These are phyloP conservation scores for Mobula birostris DNA, from an alignment of 2,113 vertebrate species.

Conservation along the genomic window DNA sequence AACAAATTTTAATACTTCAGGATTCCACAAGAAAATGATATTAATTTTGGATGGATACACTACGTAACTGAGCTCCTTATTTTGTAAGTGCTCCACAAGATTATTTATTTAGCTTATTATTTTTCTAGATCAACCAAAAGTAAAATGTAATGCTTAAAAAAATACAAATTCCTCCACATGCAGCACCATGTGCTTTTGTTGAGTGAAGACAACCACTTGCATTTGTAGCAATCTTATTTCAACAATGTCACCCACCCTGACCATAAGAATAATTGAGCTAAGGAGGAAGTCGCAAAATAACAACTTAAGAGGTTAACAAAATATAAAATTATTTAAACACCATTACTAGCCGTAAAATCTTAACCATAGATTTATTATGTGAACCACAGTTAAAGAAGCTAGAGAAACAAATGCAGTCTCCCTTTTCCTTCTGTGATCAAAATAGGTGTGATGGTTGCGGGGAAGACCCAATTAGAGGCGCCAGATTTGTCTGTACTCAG, in stretches of 20 bases:
- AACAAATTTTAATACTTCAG: not conserved
- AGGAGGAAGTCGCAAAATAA: not conserved
- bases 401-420: not conserved
- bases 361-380: not conserved
- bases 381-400: not conserved
- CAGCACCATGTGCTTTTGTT: not conserved
- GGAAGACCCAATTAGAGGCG: not conserved
- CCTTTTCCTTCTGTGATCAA: not conserved
- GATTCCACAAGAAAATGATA: conserved; percentile 5
- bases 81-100: not conserved
- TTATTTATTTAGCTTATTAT: not conserved
- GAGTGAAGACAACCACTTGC: not conserved
- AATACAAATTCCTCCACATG: not conserved
- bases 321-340: not conserved
- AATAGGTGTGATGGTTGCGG: conserved; percentile 26
- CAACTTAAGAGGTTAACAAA: not conserved
- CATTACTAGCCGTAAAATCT: not conserved
- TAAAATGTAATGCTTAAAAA: not conserved
- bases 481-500: conserved; percentile 32
- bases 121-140: not conserved
- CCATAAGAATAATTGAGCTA: not conserved
- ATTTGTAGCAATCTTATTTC: not conserved
- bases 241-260: not conserved
- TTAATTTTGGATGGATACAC: conserved; percentile 26
- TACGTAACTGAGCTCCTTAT: conserved; percentile 16